A percentile compares a stretch with the other conserved stretches of the same genome.
Evolutionary conservation across 2,797 vertebrate species (phyloP).

Genomic region (Eidolon dupreanum): DNA sequence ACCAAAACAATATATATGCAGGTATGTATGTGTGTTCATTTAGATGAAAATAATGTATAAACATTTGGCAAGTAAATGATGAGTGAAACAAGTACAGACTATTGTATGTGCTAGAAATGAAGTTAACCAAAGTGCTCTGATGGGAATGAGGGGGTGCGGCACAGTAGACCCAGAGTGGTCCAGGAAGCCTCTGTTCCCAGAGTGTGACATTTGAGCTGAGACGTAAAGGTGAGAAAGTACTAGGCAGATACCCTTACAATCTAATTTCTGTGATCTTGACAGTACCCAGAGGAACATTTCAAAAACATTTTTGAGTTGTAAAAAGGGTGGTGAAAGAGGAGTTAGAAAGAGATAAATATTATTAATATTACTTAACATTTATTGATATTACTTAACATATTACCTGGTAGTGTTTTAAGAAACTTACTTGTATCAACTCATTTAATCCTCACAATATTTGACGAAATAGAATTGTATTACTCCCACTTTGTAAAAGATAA

Average conservation of each 20-base stretch:
- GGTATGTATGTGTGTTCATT: not conserved
- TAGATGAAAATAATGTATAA: conserved; percentile 18
- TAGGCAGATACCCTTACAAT: not conserved
- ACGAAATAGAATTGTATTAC: not conserved
- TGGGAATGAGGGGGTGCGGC: rapidly evolving
- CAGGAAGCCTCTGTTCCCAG: not conserved
- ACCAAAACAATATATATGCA: not conserved
- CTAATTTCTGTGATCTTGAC: not conserved
- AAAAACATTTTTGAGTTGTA: not conserved
- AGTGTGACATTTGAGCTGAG: not conserved
- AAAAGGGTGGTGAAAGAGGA: not conserved
- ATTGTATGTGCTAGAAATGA: not conserved
- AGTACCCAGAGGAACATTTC: too few relatives aligned
- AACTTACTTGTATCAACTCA: not conserved
- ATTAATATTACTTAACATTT: not conserved
- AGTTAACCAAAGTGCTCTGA: not conserved
- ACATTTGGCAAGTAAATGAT: conserved; percentile 3
- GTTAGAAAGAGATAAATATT: not conserved
- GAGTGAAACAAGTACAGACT: not conserved
- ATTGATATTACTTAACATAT: not conserved
- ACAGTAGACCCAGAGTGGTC: too few relatives aligned
- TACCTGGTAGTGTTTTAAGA: not conserved
- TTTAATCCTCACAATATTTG: not conserved
- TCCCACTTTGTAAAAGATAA: not conserved
- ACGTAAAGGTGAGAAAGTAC: not conserved